These are phyloP conservation scores for Pantherophis vulpinus DNA, from an alignment of 2,797 vertebrate species.

Conservation along the genomic window DNA sequence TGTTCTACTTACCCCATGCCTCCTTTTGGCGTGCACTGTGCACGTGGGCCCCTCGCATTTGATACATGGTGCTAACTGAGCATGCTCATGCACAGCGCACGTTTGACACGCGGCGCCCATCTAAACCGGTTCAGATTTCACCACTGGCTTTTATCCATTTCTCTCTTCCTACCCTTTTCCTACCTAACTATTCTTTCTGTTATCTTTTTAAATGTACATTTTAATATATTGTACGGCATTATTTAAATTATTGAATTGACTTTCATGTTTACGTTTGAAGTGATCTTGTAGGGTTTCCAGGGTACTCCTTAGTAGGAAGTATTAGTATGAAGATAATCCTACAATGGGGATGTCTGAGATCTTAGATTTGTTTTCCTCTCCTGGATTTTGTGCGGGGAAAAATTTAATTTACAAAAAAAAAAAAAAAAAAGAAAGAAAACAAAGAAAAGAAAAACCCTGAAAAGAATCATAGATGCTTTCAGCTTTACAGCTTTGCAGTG, in stretches of 20 bases:
- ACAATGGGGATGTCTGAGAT: not conserved
- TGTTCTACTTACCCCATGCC: no score
- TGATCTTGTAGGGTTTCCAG: not conserved
- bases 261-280: not conserved
- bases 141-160: not conserved
- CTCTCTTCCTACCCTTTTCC: not conserved
- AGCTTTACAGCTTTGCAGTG: not conserved
- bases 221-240: not conserved
- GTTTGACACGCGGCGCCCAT: fast-evolving
- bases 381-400: not conserved
- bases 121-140: no score
- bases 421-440: no score
- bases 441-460: no score
- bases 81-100: no score
- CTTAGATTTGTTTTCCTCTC: not conserved
- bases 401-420: not conserved
- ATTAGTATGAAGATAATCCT: not conserved
- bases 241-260: not conserved
- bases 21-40: no score
- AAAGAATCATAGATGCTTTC: not conserved
- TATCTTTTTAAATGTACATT: not conserved
- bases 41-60: no score
- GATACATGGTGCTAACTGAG: no score
- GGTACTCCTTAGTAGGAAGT: not conserved
- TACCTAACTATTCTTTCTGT: not conserved